Conservation (phyloP, 2,888 invertebrate species). For the Gymnocheta viridis region DNA sequence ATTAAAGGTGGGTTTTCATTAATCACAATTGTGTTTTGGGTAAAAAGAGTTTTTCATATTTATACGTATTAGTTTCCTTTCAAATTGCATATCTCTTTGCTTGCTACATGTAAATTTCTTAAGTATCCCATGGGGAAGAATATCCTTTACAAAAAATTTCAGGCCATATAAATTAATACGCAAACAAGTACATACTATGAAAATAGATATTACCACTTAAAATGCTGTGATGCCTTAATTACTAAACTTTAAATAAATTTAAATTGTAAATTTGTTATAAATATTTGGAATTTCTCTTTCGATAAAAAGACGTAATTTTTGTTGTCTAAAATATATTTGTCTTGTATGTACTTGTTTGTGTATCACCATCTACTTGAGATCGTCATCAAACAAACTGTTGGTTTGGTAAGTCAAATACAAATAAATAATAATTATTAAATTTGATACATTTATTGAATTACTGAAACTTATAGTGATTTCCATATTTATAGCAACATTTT, state of each 20-base stretch:
- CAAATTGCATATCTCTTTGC: slow-evolving; percentile 2
- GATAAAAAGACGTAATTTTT: neutral
- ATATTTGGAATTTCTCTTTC: neutral
- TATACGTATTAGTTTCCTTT: slow-evolving; percentile 29
- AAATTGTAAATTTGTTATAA: neutral
- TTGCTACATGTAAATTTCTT: slow-evolving; percentile 22
- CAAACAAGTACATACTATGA: slow-evolving; percentile 37
- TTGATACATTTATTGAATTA: neutral
- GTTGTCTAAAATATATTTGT: neutral
- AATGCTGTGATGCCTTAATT: neutral
- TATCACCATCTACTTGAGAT: slow-evolving; percentile 22
- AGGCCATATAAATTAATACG: slow-evolving; percentile 23
- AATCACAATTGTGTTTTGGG: slow-evolving; percentile 40
- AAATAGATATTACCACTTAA: neutral
- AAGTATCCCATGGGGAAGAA: slow-evolving; percentile 36
- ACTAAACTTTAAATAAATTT: neutral
- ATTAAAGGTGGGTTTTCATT: slow-evolving; percentile 80
- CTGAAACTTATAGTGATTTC: no score
- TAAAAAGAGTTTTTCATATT: slow-evolving; percentile 40
- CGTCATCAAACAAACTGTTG: slow-evolving; percentile 25
- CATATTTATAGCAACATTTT: no score
- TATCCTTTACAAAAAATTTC: slow-evolving; percentile 30
- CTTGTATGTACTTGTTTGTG: slow-evolving; percentile 39
- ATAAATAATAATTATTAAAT: neutral
- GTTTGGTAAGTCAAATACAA: slow-evolving; percentile 50